Evolutionary conservation across 64 coral and sea anemone species (phyloP).

Genomic region (Trachythela sp.): DNA sequence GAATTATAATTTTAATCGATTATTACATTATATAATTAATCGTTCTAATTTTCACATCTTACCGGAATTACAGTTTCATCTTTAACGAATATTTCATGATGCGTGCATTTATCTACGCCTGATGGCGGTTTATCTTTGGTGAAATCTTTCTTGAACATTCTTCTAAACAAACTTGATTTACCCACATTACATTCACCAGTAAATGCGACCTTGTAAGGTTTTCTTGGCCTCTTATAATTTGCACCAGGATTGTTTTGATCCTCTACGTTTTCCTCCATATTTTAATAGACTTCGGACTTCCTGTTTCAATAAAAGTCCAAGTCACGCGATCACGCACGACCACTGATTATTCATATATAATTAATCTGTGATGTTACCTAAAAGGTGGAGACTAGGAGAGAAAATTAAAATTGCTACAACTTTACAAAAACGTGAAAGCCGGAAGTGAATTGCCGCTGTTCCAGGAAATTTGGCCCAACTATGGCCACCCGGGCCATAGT

Average conservation of each 20-base stretch:
- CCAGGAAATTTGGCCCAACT: too few relatives aligned
- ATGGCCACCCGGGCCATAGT: too few relatives aligned
- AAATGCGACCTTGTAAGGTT: not conserved
- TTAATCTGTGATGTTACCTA: too few relatives aligned
- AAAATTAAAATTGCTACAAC: too few relatives aligned
- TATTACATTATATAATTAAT: not conserved
- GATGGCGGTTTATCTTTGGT: not conserved
- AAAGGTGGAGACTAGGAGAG: too few relatives aligned
- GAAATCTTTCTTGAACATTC: not conserved
- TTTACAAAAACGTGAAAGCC: too few relatives aligned
- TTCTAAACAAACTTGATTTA: not conserved
- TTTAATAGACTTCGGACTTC: too few relatives aligned
- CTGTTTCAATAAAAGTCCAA: too few relatives aligned
- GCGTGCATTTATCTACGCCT: not conserved
- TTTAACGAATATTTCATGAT: not conserved
- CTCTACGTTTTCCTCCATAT: not conserved
- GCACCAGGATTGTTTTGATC: not conserved
- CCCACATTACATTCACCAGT: not conserved
- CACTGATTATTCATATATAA: too few relatives aligned
- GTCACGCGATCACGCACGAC: too few relatives aligned
- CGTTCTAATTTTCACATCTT: not conserved
- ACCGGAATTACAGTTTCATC: not conserved
- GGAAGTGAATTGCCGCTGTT: too few relatives aligned
- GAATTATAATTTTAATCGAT: not conserved
- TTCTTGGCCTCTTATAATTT: not conserved